Base-by-base conservation (phyloP, 2,888 invertebrate genomes). In the Salpingus planirostris region DNA sequence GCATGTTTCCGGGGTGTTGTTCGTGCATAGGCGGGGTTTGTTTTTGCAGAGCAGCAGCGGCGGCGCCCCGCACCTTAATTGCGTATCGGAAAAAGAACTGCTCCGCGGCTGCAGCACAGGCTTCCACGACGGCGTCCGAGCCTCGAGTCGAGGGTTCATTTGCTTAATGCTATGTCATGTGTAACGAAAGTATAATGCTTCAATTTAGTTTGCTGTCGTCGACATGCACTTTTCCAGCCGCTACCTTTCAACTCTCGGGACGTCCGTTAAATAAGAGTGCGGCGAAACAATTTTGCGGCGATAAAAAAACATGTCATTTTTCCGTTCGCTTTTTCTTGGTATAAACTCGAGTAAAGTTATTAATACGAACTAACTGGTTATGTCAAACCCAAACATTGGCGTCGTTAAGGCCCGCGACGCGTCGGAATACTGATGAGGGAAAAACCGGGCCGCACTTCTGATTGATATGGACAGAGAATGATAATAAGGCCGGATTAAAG, bases 281-380 rank as follows among this genome's bases (percentile, higher is more conserved):
- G 53, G 55, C 57, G 50, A 55, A 60, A 59, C 57, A 60, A 58
- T 59, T 58, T 60, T 51, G 52, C 52, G 46, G 50, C 46, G 45
- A 45, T 44, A 41, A 60, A 62, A 60, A 62, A 64, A 61, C 55
- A 61, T 63, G 64, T 64, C 64, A 63, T 63, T 64, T 64, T 64
- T 64, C 62, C 59, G 59, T 60, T 59, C 58, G 57, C 56, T 56
- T 58, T 59, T 60, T 59, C 53, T 55, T 54, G n/a, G 47, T 49
- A 49, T 52, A 54, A 59, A 62, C 61, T 59, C 59, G 54, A 54
- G 57, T 58, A 60, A 64, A 64, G 64, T 65, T 66, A 65, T 65
- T 65, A 65, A 66, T 65, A 64, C 63, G 60, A 60, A 65, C 65
- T 65, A 65, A 65, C 65, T 65, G 64, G 65, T 64, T 65, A 65